Percentiles rank a stretch among this genome's conserved stretches.
Evolutionary conservation across 2,888 invertebrate genomes (phyloP).

Genomic region (Drosophila birchii): DNA sequence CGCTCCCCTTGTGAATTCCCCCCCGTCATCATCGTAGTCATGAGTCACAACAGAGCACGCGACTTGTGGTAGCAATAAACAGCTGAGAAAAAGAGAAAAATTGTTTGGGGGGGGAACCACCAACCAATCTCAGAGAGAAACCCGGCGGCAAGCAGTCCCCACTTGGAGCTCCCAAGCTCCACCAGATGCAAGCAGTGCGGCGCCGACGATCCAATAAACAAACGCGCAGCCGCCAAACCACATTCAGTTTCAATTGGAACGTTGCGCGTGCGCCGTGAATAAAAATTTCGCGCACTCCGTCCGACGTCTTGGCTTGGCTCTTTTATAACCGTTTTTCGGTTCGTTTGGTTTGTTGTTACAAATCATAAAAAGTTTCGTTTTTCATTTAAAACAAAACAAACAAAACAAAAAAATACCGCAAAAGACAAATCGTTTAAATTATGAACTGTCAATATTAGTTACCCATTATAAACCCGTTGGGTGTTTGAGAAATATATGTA

Average conservation of each 20-base stretch:
- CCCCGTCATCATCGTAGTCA: neutral
- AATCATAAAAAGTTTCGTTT: constrained; percentile 27
- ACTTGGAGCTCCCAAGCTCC: neutral
- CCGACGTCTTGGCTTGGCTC: constrained; percentile 4
- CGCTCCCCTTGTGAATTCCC: constrained; percentile 17
- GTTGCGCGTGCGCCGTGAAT: constrained; percentile 68
- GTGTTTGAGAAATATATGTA: constrained; percentile 18
- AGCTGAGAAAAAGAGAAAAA: constrained; percentile 18
- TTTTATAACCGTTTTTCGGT: constrained; percentile 35
- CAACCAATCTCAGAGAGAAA: constrained; percentile 6
- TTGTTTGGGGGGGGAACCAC: neutral
- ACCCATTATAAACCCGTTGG: constrained; percentile 38
- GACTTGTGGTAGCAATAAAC: constrained; percentile 33
- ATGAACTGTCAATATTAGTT: constrained; percentile 41
- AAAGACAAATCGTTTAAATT: constrained; percentile 33
- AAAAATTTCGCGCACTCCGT: constrained; percentile 36
- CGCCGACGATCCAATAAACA: constrained; percentile 63
- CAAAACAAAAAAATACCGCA: neutral
- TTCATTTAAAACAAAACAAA: constrained; percentile 6
- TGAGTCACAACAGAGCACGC: constrained; percentile 42
- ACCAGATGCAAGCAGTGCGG: constrained; percentile 19
- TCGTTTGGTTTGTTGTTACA: constrained; percentile 43
- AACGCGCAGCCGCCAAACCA: constrained; percentile 50
- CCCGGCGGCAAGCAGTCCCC: constrained; percentile 5
- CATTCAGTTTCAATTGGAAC: constrained; percentile 74